A percentile compares a stretch with the other conserved stretches of the same genome.
phyloP scores from a whole-genome alignment of 2,888 invertebrate genomes.

The Drosophila kambysellisi region DNA sequence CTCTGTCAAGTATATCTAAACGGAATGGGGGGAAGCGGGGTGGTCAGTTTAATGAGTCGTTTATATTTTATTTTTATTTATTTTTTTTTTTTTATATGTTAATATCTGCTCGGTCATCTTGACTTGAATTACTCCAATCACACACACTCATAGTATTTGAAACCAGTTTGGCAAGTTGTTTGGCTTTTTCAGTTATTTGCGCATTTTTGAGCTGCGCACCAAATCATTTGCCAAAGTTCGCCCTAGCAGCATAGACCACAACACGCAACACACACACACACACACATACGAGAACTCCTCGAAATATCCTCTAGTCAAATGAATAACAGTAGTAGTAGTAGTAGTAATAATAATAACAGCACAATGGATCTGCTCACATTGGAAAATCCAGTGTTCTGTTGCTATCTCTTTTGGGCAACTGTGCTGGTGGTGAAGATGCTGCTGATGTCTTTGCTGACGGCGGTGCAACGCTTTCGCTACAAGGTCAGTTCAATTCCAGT shows the following conservation, averaged over 20 bases:
- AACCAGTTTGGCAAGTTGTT: slow-evolving; percentile 66
- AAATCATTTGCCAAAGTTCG: slow-evolving; percentile 31
- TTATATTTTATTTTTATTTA: slow-evolving; percentile 11
- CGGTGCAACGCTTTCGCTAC: slow-evolving; percentile 83
- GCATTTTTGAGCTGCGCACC: not conserved
- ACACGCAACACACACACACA: not conserved
- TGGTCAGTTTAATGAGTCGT: slow-evolving; percentile 22
- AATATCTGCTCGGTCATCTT: not conserved
- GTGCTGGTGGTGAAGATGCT: slow-evolving; percentile 85
- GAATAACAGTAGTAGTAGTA: slow-evolving; percentile 3
- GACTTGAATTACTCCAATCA: not conserved
- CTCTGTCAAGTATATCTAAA: slow-evolving; percentile 62
- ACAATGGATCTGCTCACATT: slow-evolving; percentile 67
- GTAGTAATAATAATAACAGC: not conserved
- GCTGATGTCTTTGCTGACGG: slow-evolving; percentile 85
- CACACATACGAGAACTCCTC: not conserved
- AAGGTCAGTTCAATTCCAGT: slow-evolving; percentile 76
- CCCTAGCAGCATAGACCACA: slow-evolving; percentile 22
- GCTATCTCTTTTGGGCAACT: slow-evolving; percentile 84
- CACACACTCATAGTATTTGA: slow-evolving; percentile 6
- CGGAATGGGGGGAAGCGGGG: not conserved
- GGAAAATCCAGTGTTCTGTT: slow-evolving; percentile 84
- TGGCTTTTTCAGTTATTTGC: not conserved
- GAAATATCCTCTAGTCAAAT: slow-evolving; percentile 18
- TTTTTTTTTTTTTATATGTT: slow-evolving; percentile 5